Evolutionary conservation across 2,888 invertebrate genomes (phyloP).

Genomic region (Cataglyphis cursor): DNA sequence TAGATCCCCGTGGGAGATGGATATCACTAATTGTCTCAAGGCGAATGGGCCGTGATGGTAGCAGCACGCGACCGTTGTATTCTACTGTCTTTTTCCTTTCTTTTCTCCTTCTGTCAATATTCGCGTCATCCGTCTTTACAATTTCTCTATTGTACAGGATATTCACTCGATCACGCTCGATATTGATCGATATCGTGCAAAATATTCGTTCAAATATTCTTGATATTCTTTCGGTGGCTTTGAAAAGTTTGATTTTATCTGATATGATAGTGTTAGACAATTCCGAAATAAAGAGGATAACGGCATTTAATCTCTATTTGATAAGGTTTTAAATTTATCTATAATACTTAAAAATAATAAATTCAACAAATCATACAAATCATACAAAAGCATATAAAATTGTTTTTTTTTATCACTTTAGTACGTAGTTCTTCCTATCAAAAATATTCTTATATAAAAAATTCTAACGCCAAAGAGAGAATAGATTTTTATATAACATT

Average conservation of each 20-base stretch:
- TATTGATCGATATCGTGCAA: not conserved
- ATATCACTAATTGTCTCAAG: conserved; percentile 79
- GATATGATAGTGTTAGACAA: not conserved
- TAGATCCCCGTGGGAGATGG: conserved; percentile 74
- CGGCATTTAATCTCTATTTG: not conserved
- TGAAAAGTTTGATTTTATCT: not conserved
- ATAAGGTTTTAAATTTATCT: not conserved
- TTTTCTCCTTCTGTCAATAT: conserved; percentile 25
- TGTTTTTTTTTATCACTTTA: not conserved
- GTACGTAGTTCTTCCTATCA: not conserved
- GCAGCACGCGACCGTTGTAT: conserved; percentile 77
- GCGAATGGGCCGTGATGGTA: conserved; percentile 65
- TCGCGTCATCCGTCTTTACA: conserved; percentile 15
- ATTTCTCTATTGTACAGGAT: not conserved
- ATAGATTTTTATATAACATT: not conserved
- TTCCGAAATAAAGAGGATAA: not conserved
- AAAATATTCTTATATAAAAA: not conserved
- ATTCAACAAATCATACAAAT: not conserved
- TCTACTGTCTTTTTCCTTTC: conserved; percentile 60
- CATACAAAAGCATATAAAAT: not conserved
- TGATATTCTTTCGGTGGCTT: not conserved
- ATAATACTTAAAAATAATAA: not conserved
- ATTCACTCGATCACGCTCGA: conserved; percentile 5
- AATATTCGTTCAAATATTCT: not conserved
- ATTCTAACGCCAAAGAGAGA: not conserved